Base-by-base conservation (phyloP, 1,140 invertebrate species). In the Mamestra configurata region DNA sequence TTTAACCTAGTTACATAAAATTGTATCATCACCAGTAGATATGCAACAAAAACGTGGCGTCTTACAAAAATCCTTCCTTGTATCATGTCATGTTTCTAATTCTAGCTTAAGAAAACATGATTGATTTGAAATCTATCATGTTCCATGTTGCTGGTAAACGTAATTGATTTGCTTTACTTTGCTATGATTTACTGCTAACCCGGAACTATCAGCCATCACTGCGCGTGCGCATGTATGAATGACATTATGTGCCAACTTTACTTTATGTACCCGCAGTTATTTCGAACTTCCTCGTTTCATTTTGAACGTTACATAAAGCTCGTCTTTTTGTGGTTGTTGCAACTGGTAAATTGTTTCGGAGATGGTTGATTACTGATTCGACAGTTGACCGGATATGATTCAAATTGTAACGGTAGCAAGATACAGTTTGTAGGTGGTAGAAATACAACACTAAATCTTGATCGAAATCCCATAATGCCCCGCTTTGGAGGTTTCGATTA, bases 81-180 rank as follows among this genome's bases (percentile, higher is more conserved):
- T 55, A 22, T 55, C 18, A 55, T 27, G 3, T 6, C 10, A 27
- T 4, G 13, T 59, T 59, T 15, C 11, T 22, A 59, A 49, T 13
- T 49, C n/a, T n/a, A n/a, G n/a, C 4, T 27, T 27, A 27, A 31
- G 15, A 59, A 31, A 59, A 31, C 3, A 13, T 15, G 24, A 59
- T 59, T 59, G 13, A 59, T 59, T 59, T 6, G 15, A 59, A 31
- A 59, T 59, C 55, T 31, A 59, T 59, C 55, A 59, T 4, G 27
- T 31, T 31, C 5, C 55, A n/a, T 31, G 24, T 27, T 31, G 15
- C 7, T 59, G 15, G 55, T 31, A 6, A 27, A 15, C 11, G 22
- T 27, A 11, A 59, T 59, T 22, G 55, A 59, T 59, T 59, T 31
- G 55, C 15, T 27, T 31, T 31, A 59, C 55, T 59, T 59, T 59